Percentiles rank a stretch among this genome's conserved stretches.
These are phyloP conservation scores for Chiloscyllium plagiosum DNA, from an alignment of 2,113 vertebrate species.

Conservation along the genomic window DNA sequence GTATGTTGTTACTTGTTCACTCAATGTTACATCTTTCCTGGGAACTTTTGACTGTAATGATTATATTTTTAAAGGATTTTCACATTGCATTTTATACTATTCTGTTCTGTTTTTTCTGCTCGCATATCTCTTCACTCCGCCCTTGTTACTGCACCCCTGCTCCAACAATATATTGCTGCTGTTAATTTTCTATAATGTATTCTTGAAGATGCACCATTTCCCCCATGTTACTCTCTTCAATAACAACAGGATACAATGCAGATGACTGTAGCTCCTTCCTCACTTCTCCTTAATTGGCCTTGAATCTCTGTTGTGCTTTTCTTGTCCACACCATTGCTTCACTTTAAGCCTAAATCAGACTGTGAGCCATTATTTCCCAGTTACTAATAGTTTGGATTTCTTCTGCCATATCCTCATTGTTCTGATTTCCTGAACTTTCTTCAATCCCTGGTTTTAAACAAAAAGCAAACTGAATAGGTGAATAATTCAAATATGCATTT, in stretches of 20 bases:
- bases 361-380: background rate
- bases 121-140: background rate
- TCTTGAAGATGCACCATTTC: background rate
- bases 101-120: background rate
- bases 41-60: background rate
- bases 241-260: background rate
- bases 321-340: background rate
- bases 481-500: background rate
- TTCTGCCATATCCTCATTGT: background rate
- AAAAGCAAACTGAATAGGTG: background rate
- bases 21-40: background rate
- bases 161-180: background rate
- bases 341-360: background rate
- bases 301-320: background rate
- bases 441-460: background rate
- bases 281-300: background rate
- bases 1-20: background rate
- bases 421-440: background rate
- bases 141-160: background rate
- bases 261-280: background rate
- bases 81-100: background rate
- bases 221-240: background rate
- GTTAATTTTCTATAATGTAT: background rate
- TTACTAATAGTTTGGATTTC: background rate
- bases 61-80: background rate